Conservation (phyloP, 92 coral and sea anemone species). For the Chrysogorgia sp. region DNA sequence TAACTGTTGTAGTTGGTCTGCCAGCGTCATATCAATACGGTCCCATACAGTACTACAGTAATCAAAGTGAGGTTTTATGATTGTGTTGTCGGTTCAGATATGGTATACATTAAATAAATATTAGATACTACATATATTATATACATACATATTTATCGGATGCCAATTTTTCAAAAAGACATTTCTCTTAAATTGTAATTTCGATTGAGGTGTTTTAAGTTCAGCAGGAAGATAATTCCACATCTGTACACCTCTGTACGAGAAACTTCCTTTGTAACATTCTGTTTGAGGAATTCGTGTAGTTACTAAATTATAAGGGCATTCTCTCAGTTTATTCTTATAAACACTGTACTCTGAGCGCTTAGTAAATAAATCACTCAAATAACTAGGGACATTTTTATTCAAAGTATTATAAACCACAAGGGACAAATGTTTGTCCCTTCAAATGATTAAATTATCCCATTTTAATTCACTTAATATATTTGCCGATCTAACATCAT, state of each 20-base stretch:
- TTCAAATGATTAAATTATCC: neutral
- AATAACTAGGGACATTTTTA: neutral
- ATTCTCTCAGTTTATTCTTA: neutral
- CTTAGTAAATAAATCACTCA: neutral
- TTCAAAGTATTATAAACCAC: neutral
- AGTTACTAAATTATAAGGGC: neutral
- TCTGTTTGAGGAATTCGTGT: neutral
- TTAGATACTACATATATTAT: no score
- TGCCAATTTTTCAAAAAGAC: no score
- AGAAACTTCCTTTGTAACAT: neutral
- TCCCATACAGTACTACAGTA: no score
- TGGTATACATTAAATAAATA: no score
- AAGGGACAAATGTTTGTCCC: neutral
- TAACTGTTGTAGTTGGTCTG: no score
- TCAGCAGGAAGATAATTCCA: constrained; percentile 6
- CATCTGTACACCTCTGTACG: neutral
- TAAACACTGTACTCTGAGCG: neutral
- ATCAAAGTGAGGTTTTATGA: no score
- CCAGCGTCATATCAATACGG: no score
- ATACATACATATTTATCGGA: no score
- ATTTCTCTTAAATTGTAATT: no score
- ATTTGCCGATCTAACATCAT: constrained; percentile 11
- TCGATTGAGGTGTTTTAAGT: no score
- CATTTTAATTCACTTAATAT: neutral
- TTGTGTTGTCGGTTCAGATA: no score